Conservation (phyloP, 2,113 vertebrate species). For the Tor tambroides region DNA sequence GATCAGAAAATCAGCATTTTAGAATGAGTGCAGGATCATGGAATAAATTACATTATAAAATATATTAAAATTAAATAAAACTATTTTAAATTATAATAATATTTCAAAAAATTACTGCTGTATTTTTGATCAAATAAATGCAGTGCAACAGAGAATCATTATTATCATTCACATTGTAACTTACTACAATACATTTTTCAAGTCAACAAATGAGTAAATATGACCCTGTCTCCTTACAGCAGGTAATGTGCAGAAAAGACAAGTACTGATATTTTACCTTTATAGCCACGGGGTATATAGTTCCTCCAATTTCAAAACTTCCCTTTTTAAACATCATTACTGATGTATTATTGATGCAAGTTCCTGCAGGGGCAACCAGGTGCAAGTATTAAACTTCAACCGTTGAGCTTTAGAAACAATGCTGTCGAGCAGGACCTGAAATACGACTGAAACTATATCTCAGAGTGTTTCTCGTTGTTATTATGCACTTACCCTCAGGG, state of each 20-base stretch:
- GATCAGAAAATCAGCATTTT: too few relatives aligned
- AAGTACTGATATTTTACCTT: conserved; percentile 64
- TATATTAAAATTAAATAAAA: too few relatives aligned
- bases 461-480: neutral
- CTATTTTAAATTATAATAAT: too few relatives aligned
- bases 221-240: neutral
- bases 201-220: neutral
- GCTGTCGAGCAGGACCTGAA: neutral
- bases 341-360: conserved; percentile 97
- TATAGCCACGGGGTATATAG: conserved; percentile 95
- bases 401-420: neutral
- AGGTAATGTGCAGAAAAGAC: neutral
- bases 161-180: too few relatives aligned
- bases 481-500: conserved; percentile 71
- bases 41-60: too few relatives aligned
- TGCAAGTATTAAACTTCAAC: neutral
- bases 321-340: conserved; percentile 99
- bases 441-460: neutral
- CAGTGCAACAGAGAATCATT: too few relatives aligned
- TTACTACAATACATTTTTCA: too few relatives aligned
- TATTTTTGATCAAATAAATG: too few relatives aligned
- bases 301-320: conserved; percentile 97
- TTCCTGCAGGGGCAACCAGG: conserved; percentile 78
- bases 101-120: too few relatives aligned
- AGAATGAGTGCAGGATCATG: too few relatives aligned